phyloP scores from a whole-genome alignment of 2,888 invertebrate genomes.

The Tetranychus piercei region DNA sequence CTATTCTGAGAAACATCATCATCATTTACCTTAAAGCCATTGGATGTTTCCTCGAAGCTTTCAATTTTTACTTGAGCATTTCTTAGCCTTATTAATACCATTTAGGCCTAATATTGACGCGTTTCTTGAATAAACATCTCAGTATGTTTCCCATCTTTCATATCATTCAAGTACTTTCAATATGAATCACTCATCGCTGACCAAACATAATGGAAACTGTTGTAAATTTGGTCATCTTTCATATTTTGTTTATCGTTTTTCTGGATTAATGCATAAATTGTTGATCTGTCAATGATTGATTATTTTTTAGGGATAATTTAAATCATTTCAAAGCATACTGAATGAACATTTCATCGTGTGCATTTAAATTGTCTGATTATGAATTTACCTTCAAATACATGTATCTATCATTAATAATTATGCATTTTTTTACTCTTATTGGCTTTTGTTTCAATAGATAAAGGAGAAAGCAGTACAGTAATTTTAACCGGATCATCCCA shows the following conservation, averaged over 20 bases:
- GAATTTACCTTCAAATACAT: no score
- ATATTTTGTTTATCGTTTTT: neutral
- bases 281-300: neutral
- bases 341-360: neutral
- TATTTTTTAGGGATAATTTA: neutral
- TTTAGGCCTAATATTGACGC: neutral
- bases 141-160: no score
- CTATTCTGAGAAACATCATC: neutral
- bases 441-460: no score
- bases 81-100: neutral
- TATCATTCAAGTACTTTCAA: no score
- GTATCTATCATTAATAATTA: no score
- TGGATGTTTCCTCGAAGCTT: neutral
- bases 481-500: neutral
- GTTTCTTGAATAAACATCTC: no score
- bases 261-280: neutral
- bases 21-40: neutral
- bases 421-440: no score
- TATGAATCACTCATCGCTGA: no score
- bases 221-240: neutral
- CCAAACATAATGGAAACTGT: neutral
- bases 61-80: neutral
- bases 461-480: neutral
- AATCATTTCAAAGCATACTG: neutral
- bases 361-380: neutral